phyloP scores from a whole-genome alignment of 2,888 invertebrate species.

The Nomada ruficornis region DNA sequence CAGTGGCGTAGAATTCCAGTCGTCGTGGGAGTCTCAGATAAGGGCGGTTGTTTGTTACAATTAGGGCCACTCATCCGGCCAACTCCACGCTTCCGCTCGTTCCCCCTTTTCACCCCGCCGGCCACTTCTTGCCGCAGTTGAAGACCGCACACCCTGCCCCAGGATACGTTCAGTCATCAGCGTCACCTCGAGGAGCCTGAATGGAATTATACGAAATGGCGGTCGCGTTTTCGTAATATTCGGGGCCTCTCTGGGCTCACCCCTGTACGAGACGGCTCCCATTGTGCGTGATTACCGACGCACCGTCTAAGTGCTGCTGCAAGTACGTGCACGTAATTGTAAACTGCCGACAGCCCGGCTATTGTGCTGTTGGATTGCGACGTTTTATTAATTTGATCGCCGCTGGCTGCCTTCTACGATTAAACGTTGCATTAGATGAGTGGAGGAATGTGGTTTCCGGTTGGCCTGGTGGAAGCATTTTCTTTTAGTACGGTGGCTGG shows the following conservation, averaged over 20 bases:
- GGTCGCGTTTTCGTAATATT: slow-evolving; percentile 70
- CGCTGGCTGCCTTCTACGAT: background rate
- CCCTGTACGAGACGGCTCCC: slow-evolving; percentile 27
- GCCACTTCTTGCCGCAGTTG: slow-evolving; percentile 57
- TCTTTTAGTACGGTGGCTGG: no score
- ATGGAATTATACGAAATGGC: slow-evolving; percentile 71
- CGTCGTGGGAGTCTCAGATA: slow-evolving; percentile 61
- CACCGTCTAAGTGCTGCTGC: slow-evolving; percentile 50
- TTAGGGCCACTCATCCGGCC: slow-evolving; percentile 71
- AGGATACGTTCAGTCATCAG: slow-evolving; percentile 68
- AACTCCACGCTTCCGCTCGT: slow-evolving; percentile 53
- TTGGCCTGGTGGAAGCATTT: no score
- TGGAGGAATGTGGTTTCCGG: no score
- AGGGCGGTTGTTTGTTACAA: slow-evolving; percentile 78
- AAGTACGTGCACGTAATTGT: slow-evolving; percentile 58
- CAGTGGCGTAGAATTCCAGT: slow-evolving; percentile 27
- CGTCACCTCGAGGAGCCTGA: slow-evolving; percentile 70
- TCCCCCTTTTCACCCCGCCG: slow-evolving; percentile 39
- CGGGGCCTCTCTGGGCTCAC: slow-evolving; percentile 19
- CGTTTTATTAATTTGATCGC: slow-evolving; percentile 53
- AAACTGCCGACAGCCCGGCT: slow-evolving; percentile 29
- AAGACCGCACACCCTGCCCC: slow-evolving; percentile 56
- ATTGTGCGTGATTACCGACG: slow-evolving; percentile 61
- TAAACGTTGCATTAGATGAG: background rate
- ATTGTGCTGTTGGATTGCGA: slow-evolving; percentile 1